phyloP scores from a whole-genome alignment of 2,113 vertebrate genomes.

The Agapornis roseicollis region DNA sequence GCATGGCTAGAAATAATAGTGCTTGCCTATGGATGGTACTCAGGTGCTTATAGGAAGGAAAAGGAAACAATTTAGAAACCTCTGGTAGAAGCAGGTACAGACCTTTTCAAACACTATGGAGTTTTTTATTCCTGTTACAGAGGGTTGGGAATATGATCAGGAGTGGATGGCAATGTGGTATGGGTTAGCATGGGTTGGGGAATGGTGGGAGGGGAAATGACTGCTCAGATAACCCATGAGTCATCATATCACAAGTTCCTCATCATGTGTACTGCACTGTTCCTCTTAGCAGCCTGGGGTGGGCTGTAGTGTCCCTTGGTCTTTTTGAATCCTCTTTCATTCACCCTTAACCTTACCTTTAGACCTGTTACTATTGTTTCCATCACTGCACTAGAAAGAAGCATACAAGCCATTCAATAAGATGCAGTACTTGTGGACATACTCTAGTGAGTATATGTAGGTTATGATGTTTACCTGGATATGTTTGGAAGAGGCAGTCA shows the following conservation, averaged over 20 bases:
- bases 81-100: neutral
- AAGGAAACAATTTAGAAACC: neutral
- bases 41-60: neutral
- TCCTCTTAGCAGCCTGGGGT: neutral
- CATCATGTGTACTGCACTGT: rapidly evolving
- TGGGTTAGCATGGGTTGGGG: neutral
- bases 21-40: neutral
- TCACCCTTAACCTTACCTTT: neutral
- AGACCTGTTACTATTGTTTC: neutral
- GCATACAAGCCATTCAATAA: neutral
- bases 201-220: neutral
- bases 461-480: neutral
- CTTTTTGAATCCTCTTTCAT: neutral
- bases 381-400: neutral
- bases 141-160: neutral
- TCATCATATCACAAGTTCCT: neutral
- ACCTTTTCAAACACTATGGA: neutral
- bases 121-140: neutral
- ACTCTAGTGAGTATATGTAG: neutral
- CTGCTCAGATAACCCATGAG: rapidly evolving
- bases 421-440: neutral
- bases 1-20: neutral
- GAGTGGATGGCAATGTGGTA: neutral
- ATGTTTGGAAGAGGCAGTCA: neutral
- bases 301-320: neutral